phyloP scores from a whole-genome alignment of 2,113 vertebrate species.

The Labeo rohita region DNA sequence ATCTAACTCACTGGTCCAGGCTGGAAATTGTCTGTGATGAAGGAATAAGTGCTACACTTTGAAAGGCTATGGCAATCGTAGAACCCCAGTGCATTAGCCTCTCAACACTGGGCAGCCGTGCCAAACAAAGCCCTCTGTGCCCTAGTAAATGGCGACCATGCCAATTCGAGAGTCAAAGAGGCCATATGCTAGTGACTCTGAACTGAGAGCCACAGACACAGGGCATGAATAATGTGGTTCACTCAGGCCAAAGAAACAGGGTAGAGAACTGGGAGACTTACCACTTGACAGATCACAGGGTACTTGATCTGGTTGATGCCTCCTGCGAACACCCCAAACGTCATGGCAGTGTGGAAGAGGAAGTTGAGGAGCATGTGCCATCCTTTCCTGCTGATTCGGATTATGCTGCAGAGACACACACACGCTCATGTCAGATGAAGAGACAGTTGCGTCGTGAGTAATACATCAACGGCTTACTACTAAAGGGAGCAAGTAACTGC shows the following conservation, averaged over 20 bases:
- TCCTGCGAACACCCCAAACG: conserved; percentile 91
- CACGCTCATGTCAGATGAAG: background rate
- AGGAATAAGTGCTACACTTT: conserved; percentile 31
- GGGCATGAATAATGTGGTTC: conserved; percentile 29
- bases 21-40: conserved; percentile 9
- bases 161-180: conserved; percentile 44
- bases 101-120: conserved; percentile 21
- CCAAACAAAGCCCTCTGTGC: conserved; percentile 22
- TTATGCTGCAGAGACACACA: conserved; percentile 76
- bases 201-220: conserved; percentile 29
- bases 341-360: conserved; percentile 90
- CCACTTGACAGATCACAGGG: conserved; percentile 90
- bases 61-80: background rate
- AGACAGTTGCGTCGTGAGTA: background rate
- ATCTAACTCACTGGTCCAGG: conserved; percentile 29
- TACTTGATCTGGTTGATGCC: conserved; percentile 93
- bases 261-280: conserved; percentile 74
- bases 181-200: conserved; percentile 47
- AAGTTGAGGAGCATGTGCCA: conserved; percentile 95
- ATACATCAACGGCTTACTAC: background rate
- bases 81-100: conserved; percentile 26
- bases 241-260: background rate
- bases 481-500: background rate
- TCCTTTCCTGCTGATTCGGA: conserved; percentile 92
- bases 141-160: conserved; percentile 14